These are phyloP conservation scores for Spongia lamella DNA, from an alignment of 37 sponge, comb jelly and placozoan species.

Conservation along the genomic window DNA sequence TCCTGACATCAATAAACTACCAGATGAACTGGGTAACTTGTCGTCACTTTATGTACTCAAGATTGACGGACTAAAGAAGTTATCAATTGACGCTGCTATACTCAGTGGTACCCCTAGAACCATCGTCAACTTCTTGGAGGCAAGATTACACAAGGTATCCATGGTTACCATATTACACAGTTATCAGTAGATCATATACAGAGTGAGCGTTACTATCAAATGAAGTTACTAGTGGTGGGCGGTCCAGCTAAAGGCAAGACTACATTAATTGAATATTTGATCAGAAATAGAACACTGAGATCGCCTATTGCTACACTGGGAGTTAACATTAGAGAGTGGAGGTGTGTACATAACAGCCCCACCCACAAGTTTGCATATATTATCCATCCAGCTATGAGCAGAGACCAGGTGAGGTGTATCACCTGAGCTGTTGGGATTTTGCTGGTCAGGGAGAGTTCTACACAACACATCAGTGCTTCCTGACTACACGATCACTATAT, in stretches of 20 bases:
- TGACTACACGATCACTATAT: constrained; percentile 73
- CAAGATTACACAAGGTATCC: constrained; percentile 29
- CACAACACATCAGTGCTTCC: constrained; percentile 84
- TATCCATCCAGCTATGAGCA: constrained; percentile 49
- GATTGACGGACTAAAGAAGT: constrained; percentile 50
- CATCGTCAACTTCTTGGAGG: constrained; percentile 49
- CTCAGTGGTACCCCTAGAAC: constrained; percentile 44
- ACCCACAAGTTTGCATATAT: too few species aligned
- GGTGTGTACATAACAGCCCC: constrained; percentile 16
- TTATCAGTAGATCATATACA: too few species aligned
- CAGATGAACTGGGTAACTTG: constrained; percentile 77
- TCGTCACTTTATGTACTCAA: constrained; percentile 56
- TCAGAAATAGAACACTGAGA: constrained; percentile 9
- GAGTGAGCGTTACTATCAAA: constrained; percentile 71
- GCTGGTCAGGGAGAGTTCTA: constrained; percentile 92
- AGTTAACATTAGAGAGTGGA: constrained; percentile 72
- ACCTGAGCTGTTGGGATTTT: constrained; percentile 87
- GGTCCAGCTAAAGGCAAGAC: constrained; percentile 79
- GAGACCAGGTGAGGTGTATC: constrained; percentile 27
- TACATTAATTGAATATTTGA: constrained; percentile 64
- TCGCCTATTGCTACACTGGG: constrained; percentile 74
- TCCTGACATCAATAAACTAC: constrained; percentile 57
- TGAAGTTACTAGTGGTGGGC: constrained; percentile 88
- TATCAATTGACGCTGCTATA: constrained; percentile 40
- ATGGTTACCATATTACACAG: neutral